phyloP scores from a whole-genome alignment of 2,888 invertebrate species.

The Anthophora plumipes region DNA sequence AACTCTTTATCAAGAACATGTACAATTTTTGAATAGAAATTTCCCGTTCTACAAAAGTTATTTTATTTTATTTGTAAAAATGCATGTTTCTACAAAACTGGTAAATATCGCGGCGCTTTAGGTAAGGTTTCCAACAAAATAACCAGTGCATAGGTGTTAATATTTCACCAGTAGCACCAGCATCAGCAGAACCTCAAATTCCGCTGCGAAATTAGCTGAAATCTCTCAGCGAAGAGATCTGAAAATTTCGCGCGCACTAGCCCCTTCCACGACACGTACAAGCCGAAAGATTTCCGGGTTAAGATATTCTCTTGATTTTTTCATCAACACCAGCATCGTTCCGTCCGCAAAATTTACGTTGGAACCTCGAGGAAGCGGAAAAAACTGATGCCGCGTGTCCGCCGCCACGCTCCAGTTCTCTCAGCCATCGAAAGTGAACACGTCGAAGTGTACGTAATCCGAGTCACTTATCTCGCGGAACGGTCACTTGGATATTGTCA shows the following conservation, averaged over 20 bases:
- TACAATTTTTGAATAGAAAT: too few relatives aligned
- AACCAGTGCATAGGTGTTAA: too few relatives aligned
- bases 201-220: too few relatives aligned
- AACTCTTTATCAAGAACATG: too few relatives aligned
- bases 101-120: too few relatives aligned
- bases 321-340: neutral
- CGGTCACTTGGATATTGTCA: slow-evolving; percentile 53
- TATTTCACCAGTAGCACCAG: too few relatives aligned
- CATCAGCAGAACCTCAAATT: too few relatives aligned
- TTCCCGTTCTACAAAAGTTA: too few relatives aligned
- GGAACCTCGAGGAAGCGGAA: slow-evolving; percentile 37
- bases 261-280: neutral
- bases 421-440: slow-evolving; percentile 72
- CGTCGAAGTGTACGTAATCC: slow-evolving; percentile 54
- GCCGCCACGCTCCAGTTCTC: slow-evolving; percentile 67
- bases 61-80: too few relatives aligned
- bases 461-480: slow-evolving; percentile 62
- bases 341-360: neutral
- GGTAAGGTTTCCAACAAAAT: too few relatives aligned
- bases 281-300: neutral
- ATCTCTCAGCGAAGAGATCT: neutral
- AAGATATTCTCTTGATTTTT: neutral
- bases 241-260: neutral
- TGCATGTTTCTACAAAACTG: too few relatives aligned
- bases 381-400: slow-evolving; percentile 60